phyloP scores from a whole-genome alignment of 2,797 vertebrate genomes.

The Syngnathus acus region DNA sequence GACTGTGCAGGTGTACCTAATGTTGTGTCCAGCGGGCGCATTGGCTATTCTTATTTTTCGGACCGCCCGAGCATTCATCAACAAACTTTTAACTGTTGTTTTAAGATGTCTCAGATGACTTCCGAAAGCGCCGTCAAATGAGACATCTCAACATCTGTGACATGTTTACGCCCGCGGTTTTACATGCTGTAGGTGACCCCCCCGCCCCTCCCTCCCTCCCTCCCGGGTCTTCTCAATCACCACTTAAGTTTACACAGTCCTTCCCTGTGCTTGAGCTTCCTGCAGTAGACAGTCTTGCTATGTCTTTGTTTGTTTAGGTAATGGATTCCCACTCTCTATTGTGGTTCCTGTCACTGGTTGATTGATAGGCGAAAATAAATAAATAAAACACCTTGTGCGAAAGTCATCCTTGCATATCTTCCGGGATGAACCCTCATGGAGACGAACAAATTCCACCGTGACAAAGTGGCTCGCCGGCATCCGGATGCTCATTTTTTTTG shows the following conservation, averaged over 20 bases:
- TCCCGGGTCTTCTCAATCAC: constrained; percentile 43
- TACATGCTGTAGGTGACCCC: neutral
- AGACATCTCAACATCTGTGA: constrained; percentile 50
- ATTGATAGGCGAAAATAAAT: constrained; percentile 58
- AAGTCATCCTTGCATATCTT: constrained; percentile 25
- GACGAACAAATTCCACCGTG: constrained; percentile 42
- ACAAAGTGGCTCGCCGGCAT: constrained; percentile 52
- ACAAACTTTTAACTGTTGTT: neutral
- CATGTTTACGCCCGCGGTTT: constrained; percentile 27
- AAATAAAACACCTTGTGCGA: constrained; percentile 38
- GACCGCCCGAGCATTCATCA: neutral
- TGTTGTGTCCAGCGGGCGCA: neutral
- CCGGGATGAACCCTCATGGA: constrained; percentile 30
- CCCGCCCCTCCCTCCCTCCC: neutral
- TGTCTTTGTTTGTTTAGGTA: constrained; percentile 67
- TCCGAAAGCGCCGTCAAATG: constrained; percentile 38
- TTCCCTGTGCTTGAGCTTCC: constrained; percentile 12
- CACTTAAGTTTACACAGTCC: constrained; percentile 53
- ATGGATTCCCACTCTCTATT: constrained; percentile 67
- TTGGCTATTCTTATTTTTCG: neutral
- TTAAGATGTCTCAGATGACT: constrained; percentile 12
- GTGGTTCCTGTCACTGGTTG: constrained; percentile 58
- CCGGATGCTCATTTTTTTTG: constrained; percentile 47
- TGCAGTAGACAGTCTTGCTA: constrained; percentile 57
- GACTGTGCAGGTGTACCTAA: neutral